Conservation (phyloP, 2,797 vertebrate genomes). For the Tapera naevia region DNA sequence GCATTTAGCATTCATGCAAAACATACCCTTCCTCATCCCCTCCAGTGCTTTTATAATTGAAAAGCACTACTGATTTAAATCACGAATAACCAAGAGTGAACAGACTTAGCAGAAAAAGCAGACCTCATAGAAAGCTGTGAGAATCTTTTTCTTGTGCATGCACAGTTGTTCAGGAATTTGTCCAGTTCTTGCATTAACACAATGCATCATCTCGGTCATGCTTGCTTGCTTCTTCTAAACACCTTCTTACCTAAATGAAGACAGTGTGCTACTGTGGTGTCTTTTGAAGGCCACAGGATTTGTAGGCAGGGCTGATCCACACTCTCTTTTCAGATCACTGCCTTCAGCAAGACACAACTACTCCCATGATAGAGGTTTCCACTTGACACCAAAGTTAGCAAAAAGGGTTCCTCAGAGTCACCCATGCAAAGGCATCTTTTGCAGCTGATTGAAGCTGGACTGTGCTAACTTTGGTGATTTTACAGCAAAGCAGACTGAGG, state of each 20-base stretch:
- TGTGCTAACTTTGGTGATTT: background rate
- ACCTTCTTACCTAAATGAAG: background rate
- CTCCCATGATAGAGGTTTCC: background rate
- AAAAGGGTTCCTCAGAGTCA: background rate
- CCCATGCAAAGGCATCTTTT: rapidly evolving
- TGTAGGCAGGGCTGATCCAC: background rate
- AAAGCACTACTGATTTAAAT: background rate
- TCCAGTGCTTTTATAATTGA: background rate
- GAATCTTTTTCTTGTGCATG: background rate
- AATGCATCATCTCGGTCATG: background rate
- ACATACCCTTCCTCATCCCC: background rate
- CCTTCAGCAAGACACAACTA: background rate
- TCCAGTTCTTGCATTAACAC: background rate
- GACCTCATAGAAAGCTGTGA: background rate
- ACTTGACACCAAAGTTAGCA: background rate
- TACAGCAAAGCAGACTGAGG: background rate
- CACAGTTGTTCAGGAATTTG: background rate
- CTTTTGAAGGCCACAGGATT: background rate
- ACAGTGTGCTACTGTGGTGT: background rate
- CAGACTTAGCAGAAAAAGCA: background rate
- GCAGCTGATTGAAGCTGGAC: background rate
- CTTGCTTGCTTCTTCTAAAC: background rate
- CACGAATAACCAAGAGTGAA: background rate
- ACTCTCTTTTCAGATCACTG: background rate
- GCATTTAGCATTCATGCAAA: background rate